These are phyloP conservation scores for Haliclona indistincta DNA, from an alignment of 37 sponge, comb jelly and placozoan genomes.

Conservation along the genomic window DNA sequence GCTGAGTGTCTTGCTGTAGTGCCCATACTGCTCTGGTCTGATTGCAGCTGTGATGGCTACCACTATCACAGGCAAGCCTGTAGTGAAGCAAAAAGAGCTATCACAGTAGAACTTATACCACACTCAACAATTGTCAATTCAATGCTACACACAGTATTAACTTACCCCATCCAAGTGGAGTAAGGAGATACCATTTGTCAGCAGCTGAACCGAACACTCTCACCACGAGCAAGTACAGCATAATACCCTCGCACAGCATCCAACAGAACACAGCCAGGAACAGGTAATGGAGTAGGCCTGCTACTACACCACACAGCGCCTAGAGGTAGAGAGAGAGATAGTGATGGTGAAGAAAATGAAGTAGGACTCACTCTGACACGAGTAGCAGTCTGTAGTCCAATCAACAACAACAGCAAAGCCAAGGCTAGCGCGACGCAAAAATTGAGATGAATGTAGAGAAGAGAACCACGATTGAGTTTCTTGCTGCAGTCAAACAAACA, in stretches of 20 bases:
- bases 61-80: conserved; percentile 22
- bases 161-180: conserved; percentile 38
- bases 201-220: conserved; percentile 3
- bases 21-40: conserved; percentile 14
- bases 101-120: background rate
- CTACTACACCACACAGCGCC: conserved; percentile 22
- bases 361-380: background rate
- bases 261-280: conserved; percentile 38
- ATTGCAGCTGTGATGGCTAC: conserved; percentile 22
- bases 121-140: background rate
- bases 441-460: conserved; percentile 55
- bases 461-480: conserved; percentile 1
- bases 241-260: conserved; percentile 43
- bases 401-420: conserved; percentile 36
- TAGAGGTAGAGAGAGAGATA: background rate
- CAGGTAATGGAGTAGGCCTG: conserved; percentile 33
- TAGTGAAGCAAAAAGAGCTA: background rate
- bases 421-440: conserved; percentile 35
- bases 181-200: conserved; percentile 20
- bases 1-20: too few relatives aligned
- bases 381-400: conserved; percentile 23
- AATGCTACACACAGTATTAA: background rate
- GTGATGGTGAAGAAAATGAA: conserved; percentile 5
- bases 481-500: too few relatives aligned
- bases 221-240: conserved; percentile 34